Evolutionary conservation across 2,113 vertebrate genomes (phyloP).

Genomic region (human): GRCh38 chr19:19429501-19430000

Average conservation of each 20-base stretch:
- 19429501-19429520: neutral
- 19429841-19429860: neutral
- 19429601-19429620: no score
- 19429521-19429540: neutral
- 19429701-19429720: neutral
- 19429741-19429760: neutral
- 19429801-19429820: neutral
- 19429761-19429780: neutral
- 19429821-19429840: constrained; percentile 19
- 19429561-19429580: neutral
- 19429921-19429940: neutral
- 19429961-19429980: neutral
- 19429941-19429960: neutral
- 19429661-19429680: neutral
- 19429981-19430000: neutral
- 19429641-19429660: neutral
- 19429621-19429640: neutral
- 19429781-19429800: constrained; percentile 44
- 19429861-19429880: neutral
- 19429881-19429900: constrained; percentile 39
- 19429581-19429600: no score
- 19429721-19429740: neutral
- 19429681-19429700: neutral
- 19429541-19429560: neutral
- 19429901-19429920: neutral